Conservation (phyloP, 1,140 invertebrate species). For the Campodea augens region DNA sequence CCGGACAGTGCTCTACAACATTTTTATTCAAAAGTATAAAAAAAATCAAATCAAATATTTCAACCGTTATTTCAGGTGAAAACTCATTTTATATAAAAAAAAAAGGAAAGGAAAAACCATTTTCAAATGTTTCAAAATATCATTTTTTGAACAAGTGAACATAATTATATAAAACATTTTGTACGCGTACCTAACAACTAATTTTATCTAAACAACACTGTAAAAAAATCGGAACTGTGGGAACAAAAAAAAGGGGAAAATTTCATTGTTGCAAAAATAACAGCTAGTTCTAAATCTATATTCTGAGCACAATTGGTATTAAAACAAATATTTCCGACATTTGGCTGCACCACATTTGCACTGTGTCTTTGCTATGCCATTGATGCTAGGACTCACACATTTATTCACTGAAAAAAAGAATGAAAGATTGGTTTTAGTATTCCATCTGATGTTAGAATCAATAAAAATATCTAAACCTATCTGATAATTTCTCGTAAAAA, state of each 20-base stretch:
- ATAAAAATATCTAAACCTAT: not conserved
- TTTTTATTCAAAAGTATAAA: no score
- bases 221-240: not conserved
- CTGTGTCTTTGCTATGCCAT: slow-evolving; percentile 16
- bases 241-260: not conserved
- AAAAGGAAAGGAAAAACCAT: no score
- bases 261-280: not conserved
- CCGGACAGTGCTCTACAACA: no score
- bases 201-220: no score
- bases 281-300: not conserved
- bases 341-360: slow-evolving; percentile 43
- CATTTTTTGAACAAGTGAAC: no score
- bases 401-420: slow-evolving; percentile 13
- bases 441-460: not conserved
- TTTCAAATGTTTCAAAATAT: no score
- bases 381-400: slow-evolving; percentile 7
- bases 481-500: not conserved
- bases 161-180: no score
- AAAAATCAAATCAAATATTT: no score
- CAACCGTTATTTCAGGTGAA: no score
- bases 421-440: slow-evolving; percentile 12
- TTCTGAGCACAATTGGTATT: slow-evolving; percentile 11
- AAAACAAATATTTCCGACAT: slow-evolving; percentile 49
- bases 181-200: no score
- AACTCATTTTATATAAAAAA: no score